A percentile compares a stretch with the other conserved stretches of the same genome.
phyloP scores from a whole-genome alignment of 2,113 vertebrate species.

The Ophthalmolycus amberensis region DNA sequence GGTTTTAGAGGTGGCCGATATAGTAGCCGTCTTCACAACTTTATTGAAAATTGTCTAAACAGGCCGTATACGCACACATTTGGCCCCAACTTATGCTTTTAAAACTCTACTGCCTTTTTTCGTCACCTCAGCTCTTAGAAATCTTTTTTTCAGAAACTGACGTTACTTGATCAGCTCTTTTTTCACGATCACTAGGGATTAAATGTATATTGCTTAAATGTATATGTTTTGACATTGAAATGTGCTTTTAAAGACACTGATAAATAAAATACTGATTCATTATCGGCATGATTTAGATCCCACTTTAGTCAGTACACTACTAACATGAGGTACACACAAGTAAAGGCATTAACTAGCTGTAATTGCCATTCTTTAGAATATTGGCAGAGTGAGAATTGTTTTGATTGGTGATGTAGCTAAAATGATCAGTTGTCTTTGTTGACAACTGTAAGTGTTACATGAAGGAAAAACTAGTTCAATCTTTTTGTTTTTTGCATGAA shows the following conservation, averaged over 20 bases:
- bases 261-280: background rate
- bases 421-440: background rate
- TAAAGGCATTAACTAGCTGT: background rate
- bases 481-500: slow-evolving; percentile 63
- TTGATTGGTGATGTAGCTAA: background rate
- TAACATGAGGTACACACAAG: background rate
- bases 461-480: slow-evolving; percentile 7
- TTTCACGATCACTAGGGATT: background rate
- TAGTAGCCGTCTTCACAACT: background rate
- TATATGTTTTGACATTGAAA: background rate
- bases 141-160: background rate
- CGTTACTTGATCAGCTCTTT: background rate
- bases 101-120: background rate
- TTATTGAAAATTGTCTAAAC: background rate
- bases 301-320: background rate
- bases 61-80: background rate
- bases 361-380: background rate
- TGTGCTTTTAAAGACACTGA: background rate
- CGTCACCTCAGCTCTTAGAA: background rate
- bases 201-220: background rate
- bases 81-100: background rate
- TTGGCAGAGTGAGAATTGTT: background rate
- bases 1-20: background rate
- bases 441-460: background rate
- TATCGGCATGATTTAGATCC: background rate